Percentiles rank a stretch among this genome's conserved stretches.
These are phyloP conservation scores for Zaprionus lachaisei DNA, from an alignment of 1,140 invertebrate genomes.

Conservation along the genomic window DNA sequence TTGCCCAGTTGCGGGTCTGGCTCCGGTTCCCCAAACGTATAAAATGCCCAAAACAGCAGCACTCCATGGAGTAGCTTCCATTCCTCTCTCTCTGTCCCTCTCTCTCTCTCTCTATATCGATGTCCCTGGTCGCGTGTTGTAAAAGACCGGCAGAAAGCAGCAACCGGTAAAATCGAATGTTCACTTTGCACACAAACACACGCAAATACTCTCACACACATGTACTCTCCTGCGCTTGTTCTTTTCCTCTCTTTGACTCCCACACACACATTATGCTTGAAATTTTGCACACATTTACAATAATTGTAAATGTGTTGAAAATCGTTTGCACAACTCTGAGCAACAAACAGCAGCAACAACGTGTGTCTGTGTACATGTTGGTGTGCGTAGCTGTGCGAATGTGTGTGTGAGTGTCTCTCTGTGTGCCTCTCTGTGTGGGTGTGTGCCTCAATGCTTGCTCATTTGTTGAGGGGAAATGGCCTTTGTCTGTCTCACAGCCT, in stretches of 20 bases:
- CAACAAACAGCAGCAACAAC: constrained; percentile 52
- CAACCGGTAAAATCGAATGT: constrained; percentile 83
- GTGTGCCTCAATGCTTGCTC: constrained; percentile 61
- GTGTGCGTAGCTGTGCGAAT: constrained; percentile 22
- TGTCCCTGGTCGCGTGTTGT: constrained; percentile 25
- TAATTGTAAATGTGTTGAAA: constrained; percentile 84
- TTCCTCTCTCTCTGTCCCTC: neutral
- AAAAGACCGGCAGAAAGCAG: constrained; percentile 80
- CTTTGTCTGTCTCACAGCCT: constrained; percentile 70
- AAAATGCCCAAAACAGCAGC: constrained; percentile 63
- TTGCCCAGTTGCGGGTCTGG: neutral
- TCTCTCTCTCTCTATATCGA: neutral
- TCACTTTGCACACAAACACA: constrained; percentile 63
- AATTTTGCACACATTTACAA: constrained; percentile 84
- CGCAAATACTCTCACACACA: constrained; percentile 16
- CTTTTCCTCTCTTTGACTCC: constrained; percentile 31
- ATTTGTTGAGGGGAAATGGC: constrained; percentile 78
- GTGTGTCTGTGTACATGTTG: constrained; percentile 29
- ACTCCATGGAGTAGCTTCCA: constrained; percentile 27
- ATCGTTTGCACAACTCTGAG: constrained; percentile 82
- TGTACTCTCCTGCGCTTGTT: neutral
- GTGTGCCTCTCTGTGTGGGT: constrained; percentile 19
- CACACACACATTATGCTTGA: constrained; percentile 48
- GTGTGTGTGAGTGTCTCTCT: constrained; percentile 23
- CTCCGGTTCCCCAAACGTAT: constrained; percentile 37